A percentile compares a stretch with the other conserved stretches of the same genome.
These are phyloP conservation scores for Dermatemys mawii DNA, from an alignment of 2,113 vertebrate species.

Conservation along the genomic window DNA sequence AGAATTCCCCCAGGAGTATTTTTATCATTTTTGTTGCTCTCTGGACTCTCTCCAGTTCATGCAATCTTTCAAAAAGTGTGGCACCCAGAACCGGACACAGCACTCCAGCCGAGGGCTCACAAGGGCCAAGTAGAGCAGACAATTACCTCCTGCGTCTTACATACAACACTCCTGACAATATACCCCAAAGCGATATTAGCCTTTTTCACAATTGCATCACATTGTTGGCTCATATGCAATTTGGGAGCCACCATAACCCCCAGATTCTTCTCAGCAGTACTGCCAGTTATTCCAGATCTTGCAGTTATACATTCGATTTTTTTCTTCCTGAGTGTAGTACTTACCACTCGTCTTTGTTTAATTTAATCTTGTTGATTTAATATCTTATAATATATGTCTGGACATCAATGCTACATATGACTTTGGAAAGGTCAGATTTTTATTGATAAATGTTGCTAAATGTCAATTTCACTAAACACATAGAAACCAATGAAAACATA, in stretches of 20 bases:
- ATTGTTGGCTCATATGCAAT: neutral
- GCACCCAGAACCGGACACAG: neutral
- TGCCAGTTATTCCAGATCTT: neutral
- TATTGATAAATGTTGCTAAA: neutral
- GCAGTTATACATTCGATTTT: neutral
- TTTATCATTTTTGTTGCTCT: neutral
- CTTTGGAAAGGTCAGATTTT: neutral
- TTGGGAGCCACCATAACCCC: neutral
- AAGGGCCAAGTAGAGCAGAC: neutral
- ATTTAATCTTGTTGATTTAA: neutral
- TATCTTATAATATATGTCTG: neutral
- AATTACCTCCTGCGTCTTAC: neutral
- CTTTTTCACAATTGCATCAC: neutral
- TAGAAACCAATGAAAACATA: neutral
- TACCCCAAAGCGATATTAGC: neutral
- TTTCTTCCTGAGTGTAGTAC: neutral
- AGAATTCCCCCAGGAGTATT: too few relatives aligned
- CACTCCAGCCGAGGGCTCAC: neutral
- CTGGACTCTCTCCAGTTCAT: neutral
- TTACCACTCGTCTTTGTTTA: neutral
- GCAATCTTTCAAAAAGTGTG: neutral
- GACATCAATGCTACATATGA: neutral
- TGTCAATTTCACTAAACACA: neutral
- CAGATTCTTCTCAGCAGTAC: neutral
- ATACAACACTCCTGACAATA: neutral